These are phyloP conservation scores for Aurelia aurita DNA, from an alignment of 30 jellyfish, hydroid and myxozoan species.

Conservation along the genomic window DNA sequence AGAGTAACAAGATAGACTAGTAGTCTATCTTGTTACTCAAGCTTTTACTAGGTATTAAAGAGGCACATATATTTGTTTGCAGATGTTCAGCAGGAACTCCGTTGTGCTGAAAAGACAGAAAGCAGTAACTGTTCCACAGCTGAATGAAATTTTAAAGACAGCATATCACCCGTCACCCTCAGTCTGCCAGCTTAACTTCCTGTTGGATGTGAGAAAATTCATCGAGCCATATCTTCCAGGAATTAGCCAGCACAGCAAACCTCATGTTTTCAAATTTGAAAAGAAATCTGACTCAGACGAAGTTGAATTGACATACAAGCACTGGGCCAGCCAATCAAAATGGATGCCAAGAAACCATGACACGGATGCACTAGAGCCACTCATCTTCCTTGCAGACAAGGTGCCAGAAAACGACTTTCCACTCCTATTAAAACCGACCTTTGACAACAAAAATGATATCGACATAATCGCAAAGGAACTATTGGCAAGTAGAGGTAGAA, in stretches of 20 bases:
- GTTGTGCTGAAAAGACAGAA: conserved; percentile 6
- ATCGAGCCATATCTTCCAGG: background rate
- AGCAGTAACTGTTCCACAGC: background rate
- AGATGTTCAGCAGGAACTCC: conserved; percentile 12
- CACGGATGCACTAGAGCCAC: background rate
- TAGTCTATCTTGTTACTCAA: too few relatives aligned
- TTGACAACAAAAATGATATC: conserved; percentile 2
- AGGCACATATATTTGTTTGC: background rate
- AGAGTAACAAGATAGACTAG: too few relatives aligned
- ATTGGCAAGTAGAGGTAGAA: background rate
- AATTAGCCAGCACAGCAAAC: conserved; percentile 7
- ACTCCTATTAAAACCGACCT: conserved; percentile 3
- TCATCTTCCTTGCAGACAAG: background rate
- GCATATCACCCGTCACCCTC: conserved; percentile 4
- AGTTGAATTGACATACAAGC: conserved; percentile 4
- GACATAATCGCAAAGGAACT: background rate
- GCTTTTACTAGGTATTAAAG: background rate
- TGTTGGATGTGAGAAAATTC: conserved; percentile 8
- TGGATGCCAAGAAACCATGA: background rate
- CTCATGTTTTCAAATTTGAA: conserved; percentile 1
- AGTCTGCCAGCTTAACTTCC: background rate
- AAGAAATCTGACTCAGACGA: background rate
- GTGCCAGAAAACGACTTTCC: conserved; percentile 1
- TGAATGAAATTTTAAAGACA: background rate
- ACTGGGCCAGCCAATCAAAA: conserved; percentile 4